These are phyloP conservation scores for Asobara japonica DNA, from an alignment of 1,140 invertebrate species.

Conservation along the genomic window DNA sequence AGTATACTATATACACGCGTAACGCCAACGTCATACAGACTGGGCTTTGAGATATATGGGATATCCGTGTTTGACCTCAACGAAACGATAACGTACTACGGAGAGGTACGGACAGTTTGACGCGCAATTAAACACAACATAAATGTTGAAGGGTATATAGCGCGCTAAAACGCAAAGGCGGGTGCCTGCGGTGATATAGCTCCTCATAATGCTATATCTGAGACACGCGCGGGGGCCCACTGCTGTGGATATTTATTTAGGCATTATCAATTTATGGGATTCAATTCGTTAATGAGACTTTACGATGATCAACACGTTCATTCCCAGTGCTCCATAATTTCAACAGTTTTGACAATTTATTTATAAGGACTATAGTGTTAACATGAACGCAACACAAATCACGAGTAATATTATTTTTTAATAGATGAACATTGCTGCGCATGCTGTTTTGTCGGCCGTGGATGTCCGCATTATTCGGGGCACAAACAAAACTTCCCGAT, in stretches of 20 bases:
- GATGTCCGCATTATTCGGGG: too few relatives aligned
- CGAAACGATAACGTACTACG: neutral
- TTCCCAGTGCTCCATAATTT: too few relatives aligned
- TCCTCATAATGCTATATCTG: neutral
- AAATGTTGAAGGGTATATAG: neutral
- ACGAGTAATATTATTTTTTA: too few relatives aligned
- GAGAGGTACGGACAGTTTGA: conserved; percentile 4
- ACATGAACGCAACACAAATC: too few relatives aligned
- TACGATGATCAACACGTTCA: neutral
- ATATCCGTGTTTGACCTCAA: conserved; percentile 15
- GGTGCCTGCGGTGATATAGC: neutral
- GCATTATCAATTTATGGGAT: neutral
- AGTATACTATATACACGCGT: neutral
- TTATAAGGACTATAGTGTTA: too few relatives aligned
- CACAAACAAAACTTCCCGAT: too few relatives aligned
- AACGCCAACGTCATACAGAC: conserved; percentile 3
- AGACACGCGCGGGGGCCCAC: neutral
- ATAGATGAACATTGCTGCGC: too few relatives aligned
- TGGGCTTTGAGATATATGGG: conserved; percentile 4
- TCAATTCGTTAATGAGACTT: neutral
- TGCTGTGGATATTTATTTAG: neutral
- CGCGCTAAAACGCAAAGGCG: conserved; percentile 6
- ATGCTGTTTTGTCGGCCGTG: too few relatives aligned
- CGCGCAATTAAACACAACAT: conserved; percentile 15
- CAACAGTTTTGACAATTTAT: too few relatives aligned